Evolutionary conservation across 2,113 vertebrate species (phyloP).

Genomic region (Ciconia stormi): DNA sequence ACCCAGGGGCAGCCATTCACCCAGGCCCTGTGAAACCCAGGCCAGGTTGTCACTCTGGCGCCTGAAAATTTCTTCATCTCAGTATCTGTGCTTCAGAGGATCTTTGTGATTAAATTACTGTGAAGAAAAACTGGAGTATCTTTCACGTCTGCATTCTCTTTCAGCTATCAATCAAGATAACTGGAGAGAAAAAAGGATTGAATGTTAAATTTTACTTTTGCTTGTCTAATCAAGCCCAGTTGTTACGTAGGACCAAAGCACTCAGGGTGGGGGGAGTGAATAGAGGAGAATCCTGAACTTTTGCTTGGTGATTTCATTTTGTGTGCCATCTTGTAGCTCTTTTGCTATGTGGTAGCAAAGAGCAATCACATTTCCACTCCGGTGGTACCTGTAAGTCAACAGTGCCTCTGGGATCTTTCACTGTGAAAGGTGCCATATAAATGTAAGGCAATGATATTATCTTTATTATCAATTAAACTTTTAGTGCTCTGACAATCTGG

Average conservation of each 20-base stretch:
- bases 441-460: slow-evolving; percentile 29
- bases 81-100: not conserved
- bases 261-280: not conserved
- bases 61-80: not conserved
- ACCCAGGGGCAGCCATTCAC: fast-evolving
- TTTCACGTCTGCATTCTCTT: not conserved
- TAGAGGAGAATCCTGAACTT: not conserved
- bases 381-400: slow-evolving; percentile 12
- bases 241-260: not conserved
- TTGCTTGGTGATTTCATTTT: not conserved
- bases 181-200: not conserved
- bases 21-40: not conserved
- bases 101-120: not conserved
- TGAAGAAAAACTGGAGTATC: not conserved
- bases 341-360: not conserved
- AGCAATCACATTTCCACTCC: not conserved
- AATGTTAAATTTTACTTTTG: not conserved
- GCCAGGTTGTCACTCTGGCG: not conserved
- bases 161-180: not conserved
- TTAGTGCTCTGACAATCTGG: slow-evolving; percentile 68
- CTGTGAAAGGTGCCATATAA: slow-evolving; percentile 40
- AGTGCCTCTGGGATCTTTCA: slow-evolving; percentile 56
- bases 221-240: not conserved
- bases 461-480: slow-evolving; percentile 77
- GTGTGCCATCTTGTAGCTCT: not conserved